phyloP scores from a whole-genome alignment of 2,113 vertebrate species.

The Microcebus tavaratra region DNA sequence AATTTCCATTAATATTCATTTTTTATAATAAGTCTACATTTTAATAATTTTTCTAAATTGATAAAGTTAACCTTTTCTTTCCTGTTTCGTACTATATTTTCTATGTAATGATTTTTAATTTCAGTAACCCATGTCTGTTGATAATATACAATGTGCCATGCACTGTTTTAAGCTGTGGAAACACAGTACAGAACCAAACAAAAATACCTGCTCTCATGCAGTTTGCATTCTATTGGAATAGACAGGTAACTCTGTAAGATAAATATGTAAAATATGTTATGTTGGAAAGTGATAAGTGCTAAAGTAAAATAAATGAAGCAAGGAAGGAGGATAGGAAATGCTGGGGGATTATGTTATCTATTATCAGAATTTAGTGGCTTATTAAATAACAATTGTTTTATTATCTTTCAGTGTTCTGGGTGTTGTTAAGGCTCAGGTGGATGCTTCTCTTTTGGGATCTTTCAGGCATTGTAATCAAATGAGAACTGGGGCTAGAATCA shows the following conservation, averaged over 20 bases:
- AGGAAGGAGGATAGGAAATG: background rate
- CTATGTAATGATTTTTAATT: constrained; percentile 28
- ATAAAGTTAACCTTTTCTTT: background rate
- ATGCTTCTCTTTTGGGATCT: background rate
- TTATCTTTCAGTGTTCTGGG: background rate
- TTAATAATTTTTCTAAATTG: background rate
- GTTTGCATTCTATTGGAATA: background rate
- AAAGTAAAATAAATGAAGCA: background rate
- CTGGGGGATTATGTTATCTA: background rate
- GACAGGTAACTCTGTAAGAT: background rate
- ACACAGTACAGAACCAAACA: background rate
- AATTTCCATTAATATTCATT: background rate
- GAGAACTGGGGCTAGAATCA: background rate
- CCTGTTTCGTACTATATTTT: background rate
- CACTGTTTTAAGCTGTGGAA: background rate
- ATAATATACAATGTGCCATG: background rate
- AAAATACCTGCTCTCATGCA: background rate
- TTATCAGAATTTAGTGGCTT: background rate
- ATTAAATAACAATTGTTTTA: background rate
- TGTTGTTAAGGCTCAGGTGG: background rate
- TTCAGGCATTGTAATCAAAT: background rate
- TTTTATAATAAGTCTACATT: background rate
- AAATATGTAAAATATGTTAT: background rate
- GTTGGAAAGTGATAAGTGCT: constrained; percentile 3
- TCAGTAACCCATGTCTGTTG: background rate